phyloP scores from a whole-genome alignment of 2,797 vertebrate genomes.

The Sus cebifrons region DNA sequence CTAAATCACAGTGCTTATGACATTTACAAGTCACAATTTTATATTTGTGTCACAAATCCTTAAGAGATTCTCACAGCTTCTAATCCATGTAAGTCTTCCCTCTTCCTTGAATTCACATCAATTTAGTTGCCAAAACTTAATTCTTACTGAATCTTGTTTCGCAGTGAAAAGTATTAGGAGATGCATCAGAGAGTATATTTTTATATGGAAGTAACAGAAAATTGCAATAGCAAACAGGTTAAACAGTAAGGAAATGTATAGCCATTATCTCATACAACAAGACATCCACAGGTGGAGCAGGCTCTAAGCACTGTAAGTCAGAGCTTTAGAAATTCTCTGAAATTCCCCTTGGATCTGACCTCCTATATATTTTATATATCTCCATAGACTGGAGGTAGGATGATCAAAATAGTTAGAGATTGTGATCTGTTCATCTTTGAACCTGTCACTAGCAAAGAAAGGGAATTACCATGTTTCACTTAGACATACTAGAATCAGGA shows the following conservation, averaged over 20 bases:
- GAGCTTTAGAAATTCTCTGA: neutral
- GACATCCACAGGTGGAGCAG: neutral
- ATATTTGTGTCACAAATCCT: neutral
- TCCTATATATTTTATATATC: neutral
- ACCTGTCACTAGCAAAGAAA: slow-evolving; percentile 15
- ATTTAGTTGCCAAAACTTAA: slow-evolving; percentile 45
- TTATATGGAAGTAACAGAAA: slow-evolving; percentile 50
- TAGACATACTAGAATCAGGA: neutral
- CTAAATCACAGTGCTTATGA: neutral
- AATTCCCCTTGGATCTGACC: neutral
- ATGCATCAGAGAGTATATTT: neutral
- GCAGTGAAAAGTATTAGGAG: neutral
- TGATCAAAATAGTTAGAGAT: neutral
- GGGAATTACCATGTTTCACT: neutral
- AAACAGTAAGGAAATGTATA: neutral
- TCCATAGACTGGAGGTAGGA: neutral
- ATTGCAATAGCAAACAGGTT: slow-evolving; percentile 22
- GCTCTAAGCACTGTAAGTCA: neutral
- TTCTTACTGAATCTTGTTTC: neutral
- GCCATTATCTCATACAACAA: neutral
- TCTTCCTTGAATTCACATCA: slow-evolving; percentile 35
- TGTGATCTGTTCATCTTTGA: neutral
- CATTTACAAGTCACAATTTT: neutral
- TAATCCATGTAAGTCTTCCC: neutral
- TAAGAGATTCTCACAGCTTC: neutral